These are phyloP conservation scores for Cydia strobilella DNA, from an alignment of 1,140 invertebrate genomes.

Conservation along the genomic window DNA sequence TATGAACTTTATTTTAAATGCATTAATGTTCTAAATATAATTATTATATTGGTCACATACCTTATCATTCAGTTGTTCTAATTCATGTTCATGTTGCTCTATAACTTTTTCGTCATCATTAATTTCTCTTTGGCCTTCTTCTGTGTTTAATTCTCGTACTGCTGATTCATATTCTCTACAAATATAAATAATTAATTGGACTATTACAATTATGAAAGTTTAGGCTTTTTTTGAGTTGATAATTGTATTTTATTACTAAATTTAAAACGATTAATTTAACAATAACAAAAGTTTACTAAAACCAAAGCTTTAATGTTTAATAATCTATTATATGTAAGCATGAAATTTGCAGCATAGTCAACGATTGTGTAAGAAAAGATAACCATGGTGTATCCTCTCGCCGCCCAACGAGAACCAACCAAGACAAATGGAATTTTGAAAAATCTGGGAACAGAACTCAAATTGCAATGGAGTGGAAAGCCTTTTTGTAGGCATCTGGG, in stretches of 20 bases:
- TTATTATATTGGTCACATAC: slow-evolving; percentile 42
- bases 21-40: no score
- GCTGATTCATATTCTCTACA: slow-evolving; percentile 68
- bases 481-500: no score
- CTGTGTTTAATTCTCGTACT: slow-evolving; percentile 68
- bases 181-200: slow-evolving; percentile 29
- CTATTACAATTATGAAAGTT: not conserved
- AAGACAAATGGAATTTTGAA: no score
- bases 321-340: no score
- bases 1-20: slow-evolving; percentile 33
- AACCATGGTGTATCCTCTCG: no score
- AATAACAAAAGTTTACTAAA: no score
- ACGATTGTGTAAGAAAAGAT: no score
- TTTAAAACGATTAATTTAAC: not conserved
- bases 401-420: no score
- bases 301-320: no score
- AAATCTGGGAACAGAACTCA: no score
- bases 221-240: not conserved
- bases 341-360: no score
- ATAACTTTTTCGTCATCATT: slow-evolving; percentile 75
- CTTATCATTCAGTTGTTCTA: slow-evolving; percentile 78
- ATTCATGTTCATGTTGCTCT: slow-evolving; percentile 75
- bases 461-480: no score
- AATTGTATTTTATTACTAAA: not conserved
- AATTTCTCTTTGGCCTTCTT: slow-evolving; percentile 78